Conservation (phyloP, 1,140 invertebrate genomes). For the Chlorops oryzae region DNA sequence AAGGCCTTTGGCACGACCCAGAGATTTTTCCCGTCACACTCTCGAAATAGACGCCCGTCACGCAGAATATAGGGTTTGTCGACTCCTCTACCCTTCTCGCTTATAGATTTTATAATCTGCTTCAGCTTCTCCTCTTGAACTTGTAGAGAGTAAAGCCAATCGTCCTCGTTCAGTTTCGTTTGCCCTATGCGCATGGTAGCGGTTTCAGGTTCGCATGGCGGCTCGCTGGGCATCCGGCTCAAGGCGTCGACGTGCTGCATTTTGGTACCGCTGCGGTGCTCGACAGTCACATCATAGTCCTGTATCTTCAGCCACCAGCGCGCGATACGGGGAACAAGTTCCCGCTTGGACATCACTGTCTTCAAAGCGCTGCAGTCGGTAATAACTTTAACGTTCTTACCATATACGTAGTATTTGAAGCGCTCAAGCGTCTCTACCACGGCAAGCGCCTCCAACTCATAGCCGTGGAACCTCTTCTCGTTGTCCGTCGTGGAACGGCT, state of each 20-base stretch:
- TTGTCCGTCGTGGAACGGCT: slow-evolving; percentile 34
- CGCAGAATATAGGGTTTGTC: no score
- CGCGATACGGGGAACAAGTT: slow-evolving; percentile 32
- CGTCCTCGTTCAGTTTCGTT: slow-evolving; percentile 3
- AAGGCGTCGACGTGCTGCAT: slow-evolving; percentile 14
- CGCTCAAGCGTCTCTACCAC: no score
- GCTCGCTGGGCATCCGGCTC: slow-evolving; percentile 8
- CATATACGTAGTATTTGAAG: no score
- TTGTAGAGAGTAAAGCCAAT: not conserved
- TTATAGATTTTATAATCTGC: no score
- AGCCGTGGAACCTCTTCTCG: slow-evolving; percentile 46
- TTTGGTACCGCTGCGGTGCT: slow-evolving; percentile 2
- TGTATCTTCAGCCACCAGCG: slow-evolving; percentile 31
- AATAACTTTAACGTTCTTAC: no score
- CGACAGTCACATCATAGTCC: slow-evolving; percentile 14
- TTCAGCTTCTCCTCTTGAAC: not conserved
- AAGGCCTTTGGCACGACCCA: no score
- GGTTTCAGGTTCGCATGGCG: not conserved
- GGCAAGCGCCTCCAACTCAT: slow-evolving; percentile 48
- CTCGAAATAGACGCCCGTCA: no score
- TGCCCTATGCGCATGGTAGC: not conserved
- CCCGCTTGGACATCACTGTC: slow-evolving; percentile 30
- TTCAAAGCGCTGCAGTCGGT: slow-evolving; percentile 38
- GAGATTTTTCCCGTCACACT: no score
- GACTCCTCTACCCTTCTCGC: no score